These are phyloP conservation scores for Clamator glandarius DNA, from an alignment of 2,797 vertebrate species.

Conservation along the genomic window DNA sequence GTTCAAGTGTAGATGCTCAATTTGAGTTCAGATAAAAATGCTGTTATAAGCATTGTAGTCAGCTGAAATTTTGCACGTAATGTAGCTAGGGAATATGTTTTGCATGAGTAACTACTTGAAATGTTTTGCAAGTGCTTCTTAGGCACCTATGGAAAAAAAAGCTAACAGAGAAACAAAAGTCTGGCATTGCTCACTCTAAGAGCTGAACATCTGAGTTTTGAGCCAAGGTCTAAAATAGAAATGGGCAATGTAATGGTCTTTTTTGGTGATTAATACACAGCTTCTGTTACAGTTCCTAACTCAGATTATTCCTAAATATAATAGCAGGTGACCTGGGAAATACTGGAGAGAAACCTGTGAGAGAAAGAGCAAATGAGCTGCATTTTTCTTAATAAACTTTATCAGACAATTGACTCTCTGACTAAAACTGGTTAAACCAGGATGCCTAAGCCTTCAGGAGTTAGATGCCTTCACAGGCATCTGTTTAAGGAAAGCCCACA, in stretches of 20 bases:
- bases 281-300: neutral
- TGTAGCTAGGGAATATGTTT: neutral
- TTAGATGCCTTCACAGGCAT: constrained; percentile 18
- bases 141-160: neutral
- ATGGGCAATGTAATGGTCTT: neutral
- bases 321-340: neutral
- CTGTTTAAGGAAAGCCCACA: constrained; percentile 52
- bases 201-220: neutral
- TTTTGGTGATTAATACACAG: neutral
- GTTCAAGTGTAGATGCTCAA: neutral
- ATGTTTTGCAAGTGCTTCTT: neutral
- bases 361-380: neutral
- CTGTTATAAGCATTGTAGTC: neutral
- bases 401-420: constrained; percentile 28
- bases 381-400: neutral
- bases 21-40: neutral
- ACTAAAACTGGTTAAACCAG: constrained; percentile 63
- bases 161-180: neutral
- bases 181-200: neutral
- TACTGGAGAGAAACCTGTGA: neutral
- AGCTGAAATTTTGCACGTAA: neutral
- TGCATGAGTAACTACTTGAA: neutral
- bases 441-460: constrained; percentile 30
- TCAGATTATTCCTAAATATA: neutral
- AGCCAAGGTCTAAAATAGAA: constrained; percentile 53